Evolutionary conservation across 2,113 vertebrate genomes (phyloP), one percentile per base, ranked within the genome.

Genomic region (Odobenus rosmarus): DNA sequence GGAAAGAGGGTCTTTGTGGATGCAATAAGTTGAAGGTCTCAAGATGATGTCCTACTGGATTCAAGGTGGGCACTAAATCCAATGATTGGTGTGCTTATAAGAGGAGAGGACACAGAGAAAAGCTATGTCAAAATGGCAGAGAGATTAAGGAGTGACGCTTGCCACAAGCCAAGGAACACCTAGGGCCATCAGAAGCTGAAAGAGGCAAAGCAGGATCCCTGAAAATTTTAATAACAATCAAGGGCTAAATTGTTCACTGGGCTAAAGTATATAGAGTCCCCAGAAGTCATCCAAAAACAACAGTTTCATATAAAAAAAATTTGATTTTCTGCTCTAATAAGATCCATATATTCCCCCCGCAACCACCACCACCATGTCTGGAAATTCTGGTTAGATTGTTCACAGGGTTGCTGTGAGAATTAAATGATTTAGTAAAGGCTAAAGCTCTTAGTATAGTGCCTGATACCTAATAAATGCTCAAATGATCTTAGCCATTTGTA

Each of bases 321-420:
- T 64, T 95, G 15, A 59, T 49, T 86, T 87, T 74, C 89, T 88
- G 46, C 31, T 53, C 15, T 51, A 72, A 55, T 91, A 90, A 77
- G 39, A 95, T 51, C 83, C 79, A 93, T 71, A 53, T 72, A 18
- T 80, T 1, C 12, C 19, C 42, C 8, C 10, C 33, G 5, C 62
- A 61, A 46, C 46, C 46, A 46, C 46, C 46, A 46, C 46, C 7
- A 12, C 18, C 28, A 13, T 96, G 76, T 92, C 80, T 86, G 76
- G 53, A 97, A 88, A 93, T 84, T 83, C 79, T 96, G n/a, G 12
- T 39, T 96, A 42, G 59, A 42, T 89, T 77, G 24, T 88, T 81
- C 71, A 76, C 18, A 9, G 49, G 31, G 64, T 49, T 96, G 24
- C 51, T 59, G 18, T 90, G 33, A 95, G 83, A 26, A 76, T 28